These are phyloP conservation scores for Leucoptera coffeella DNA, from an alignment of 2,888 invertebrate genomes.

Conservation along the genomic window DNA sequence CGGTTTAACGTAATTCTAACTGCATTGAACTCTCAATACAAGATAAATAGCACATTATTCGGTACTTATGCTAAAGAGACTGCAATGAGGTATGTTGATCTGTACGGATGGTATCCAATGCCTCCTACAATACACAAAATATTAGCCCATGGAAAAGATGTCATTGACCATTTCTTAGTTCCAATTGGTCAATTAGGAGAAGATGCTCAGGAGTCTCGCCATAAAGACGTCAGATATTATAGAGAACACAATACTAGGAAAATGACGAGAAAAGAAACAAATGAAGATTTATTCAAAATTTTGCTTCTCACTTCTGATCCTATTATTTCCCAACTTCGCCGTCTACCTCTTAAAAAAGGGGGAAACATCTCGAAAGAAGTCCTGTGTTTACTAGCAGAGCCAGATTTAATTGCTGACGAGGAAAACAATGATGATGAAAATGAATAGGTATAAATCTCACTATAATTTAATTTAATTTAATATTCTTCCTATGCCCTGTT, in stretches of 20 bases:
- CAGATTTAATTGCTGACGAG: no score
- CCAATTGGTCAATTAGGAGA: not conserved
- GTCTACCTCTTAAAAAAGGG: no score
- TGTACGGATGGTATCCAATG: slow-evolving; percentile 1
- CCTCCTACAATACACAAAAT: slow-evolving; percentile 2
- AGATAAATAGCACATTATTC: slow-evolving; percentile 1
- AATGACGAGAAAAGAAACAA: not conserved
- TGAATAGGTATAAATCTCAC: no score
- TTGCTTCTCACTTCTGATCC: not conserved
- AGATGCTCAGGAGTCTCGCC: not conserved
- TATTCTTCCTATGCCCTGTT: no score
- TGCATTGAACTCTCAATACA: not conserved
- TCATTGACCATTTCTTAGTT: slow-evolving; percentile 1
- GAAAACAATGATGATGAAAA: no score
- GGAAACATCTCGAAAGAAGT: no score
- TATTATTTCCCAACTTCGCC: no score
- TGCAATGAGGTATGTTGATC: not conserved
- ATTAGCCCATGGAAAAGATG: slow-evolving; percentile 1
- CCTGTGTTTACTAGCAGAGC: no score
- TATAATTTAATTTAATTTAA: no score
- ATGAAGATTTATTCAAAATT: not conserved
- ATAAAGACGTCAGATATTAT: not conserved
- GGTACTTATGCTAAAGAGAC: not conserved
- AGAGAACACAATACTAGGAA: not conserved
- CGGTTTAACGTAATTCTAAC: not conserved